A percentile compares a stretch with the other conserved stretches of the same genome.
Evolutionary conservation across 2,113 vertebrate genomes (phyloP).

Genomic region (Phalacrocorax brasilianus): DNA sequence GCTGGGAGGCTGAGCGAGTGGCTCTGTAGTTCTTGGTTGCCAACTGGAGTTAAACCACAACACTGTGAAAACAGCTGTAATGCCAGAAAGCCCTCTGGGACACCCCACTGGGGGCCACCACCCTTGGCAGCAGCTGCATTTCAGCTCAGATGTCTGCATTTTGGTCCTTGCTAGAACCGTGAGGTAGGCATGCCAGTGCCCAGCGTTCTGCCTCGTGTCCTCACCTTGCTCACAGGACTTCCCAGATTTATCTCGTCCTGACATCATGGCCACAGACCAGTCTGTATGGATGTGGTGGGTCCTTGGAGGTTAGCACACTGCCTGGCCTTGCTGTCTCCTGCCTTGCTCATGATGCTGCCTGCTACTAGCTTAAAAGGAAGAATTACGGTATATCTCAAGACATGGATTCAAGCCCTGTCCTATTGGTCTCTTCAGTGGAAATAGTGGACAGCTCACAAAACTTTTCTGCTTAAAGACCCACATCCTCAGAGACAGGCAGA

Average conservation of each 20-base stretch:
- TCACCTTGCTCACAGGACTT: neutral
- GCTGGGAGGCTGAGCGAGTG: too few relatives aligned
- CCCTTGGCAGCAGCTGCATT: neutral
- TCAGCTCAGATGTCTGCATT: neutral
- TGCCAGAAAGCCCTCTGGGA: neutral
- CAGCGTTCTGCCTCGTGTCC: neutral
- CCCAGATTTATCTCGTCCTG: fast-evolving
- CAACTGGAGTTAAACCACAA: too few relatives aligned
- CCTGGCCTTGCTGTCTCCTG: neutral
- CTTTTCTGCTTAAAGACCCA: neutral
- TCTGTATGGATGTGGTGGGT: neutral
- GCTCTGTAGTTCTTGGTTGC: too few relatives aligned
- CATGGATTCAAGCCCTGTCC: neutral
- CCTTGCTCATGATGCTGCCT: neutral
- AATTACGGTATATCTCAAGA: neutral
- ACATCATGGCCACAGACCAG: fast-evolving
- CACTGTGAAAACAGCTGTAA: neutral
- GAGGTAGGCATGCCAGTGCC: neutral
- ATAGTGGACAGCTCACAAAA: neutral
- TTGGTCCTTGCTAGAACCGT: neutral
- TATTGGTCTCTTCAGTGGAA: neutral
- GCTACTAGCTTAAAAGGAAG: neutral
- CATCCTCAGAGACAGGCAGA: neutral
- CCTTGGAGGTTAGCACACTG: neutral
- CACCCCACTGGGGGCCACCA: too few relatives aligned